Conservation (phyloP, 2,888 invertebrate species). For the Omphaloscelis lunosa region DNA sequence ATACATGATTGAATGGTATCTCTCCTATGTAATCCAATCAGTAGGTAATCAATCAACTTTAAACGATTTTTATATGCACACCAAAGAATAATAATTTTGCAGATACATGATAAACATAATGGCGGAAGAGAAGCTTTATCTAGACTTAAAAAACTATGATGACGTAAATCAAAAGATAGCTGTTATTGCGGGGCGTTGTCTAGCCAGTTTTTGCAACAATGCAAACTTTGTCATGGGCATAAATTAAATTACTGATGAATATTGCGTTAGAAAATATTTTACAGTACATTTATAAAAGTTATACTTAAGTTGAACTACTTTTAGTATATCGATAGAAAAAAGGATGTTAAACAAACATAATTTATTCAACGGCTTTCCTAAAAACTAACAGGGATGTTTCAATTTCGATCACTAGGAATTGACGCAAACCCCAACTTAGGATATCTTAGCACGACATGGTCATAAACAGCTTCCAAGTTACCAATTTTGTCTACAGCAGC, state of each 20-base stretch:
- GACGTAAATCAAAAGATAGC: conserved; percentile 35
- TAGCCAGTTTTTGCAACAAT: conserved; percentile 41
- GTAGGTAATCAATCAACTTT: conserved; percentile 51
- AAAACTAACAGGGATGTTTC: neutral
- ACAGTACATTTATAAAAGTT: neutral
- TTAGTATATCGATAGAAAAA: neutral
- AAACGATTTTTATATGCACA: conserved; percentile 51
- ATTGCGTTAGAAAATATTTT: neutral
- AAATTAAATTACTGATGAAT: conserved; percentile 24
- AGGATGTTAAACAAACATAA: neutral
- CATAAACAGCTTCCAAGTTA: conserved; percentile 36
- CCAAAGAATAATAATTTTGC: conserved; percentile 37
- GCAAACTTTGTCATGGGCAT: conserved; percentile 19
- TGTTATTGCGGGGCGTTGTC: conserved; percentile 30
- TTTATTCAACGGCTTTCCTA: neutral
- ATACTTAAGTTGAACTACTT: neutral
- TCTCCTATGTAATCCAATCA: conserved; percentile 53
- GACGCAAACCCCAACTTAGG: conserved; percentile 25
- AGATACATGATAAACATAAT: conserved; percentile 42
- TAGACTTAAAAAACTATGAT: conserved; percentile 16
- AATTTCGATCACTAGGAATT: conserved; percentile 1
- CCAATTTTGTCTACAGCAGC: conserved; percentile 40
- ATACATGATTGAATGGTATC: conserved; percentile 44
- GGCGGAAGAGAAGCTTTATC: conserved; percentile 43
- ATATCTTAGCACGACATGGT: conserved; percentile 23